phyloP scores from a whole-genome alignment of 2,888 invertebrate species.

The Apoderus coryli region DNA sequence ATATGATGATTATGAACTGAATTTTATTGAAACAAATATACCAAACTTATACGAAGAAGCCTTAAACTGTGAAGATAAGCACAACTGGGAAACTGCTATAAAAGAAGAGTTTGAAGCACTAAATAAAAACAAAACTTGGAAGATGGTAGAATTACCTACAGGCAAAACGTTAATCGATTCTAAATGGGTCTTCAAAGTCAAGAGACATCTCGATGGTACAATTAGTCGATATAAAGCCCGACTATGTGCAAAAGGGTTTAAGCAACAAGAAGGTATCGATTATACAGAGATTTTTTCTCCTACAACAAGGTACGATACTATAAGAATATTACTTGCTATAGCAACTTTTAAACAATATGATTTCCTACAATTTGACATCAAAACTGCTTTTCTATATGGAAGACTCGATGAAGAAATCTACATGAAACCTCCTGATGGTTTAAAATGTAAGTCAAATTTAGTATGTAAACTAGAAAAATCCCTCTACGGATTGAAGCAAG shows the following conservation, averaged over 20 bases:
- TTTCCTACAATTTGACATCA: slow-evolving; percentile 5
- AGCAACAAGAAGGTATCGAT: slow-evolving; percentile 4
- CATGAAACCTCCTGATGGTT: no score
- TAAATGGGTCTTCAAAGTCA: slow-evolving; percentile 6
- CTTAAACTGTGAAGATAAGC: slow-evolving; percentile 6
- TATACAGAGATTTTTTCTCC: slow-evolving; percentile 5
- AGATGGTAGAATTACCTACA: slow-evolving; percentile 7
- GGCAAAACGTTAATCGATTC: slow-evolving; percentile 1
- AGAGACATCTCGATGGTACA: slow-evolving; percentile 2
- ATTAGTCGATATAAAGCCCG: slow-evolving; percentile 2
- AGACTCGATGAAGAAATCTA: neutral
- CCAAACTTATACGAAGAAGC: slow-evolving; percentile 4
- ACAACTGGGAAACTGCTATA: slow-evolving; percentile 17
- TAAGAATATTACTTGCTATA: slow-evolving; percentile 4
- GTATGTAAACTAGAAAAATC: slow-evolving; percentile 5
- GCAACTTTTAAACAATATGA: neutral
- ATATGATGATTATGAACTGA: slow-evolving; percentile 6
- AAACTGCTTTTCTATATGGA: slow-evolving; percentile 2
- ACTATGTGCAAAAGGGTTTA: slow-evolving; percentile 3
- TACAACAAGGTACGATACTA: slow-evolving; percentile 4
- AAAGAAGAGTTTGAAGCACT: slow-evolving; percentile 16
- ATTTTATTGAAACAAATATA: slow-evolving; percentile 2
- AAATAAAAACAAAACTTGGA: slow-evolving; percentile 13
- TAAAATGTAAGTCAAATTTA: no score
- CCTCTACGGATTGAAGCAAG: slow-evolving; percentile 2